These are phyloP conservation scores for Zaprionus camerounensis DNA, from an alignment of 1,140 invertebrate species.

Conservation along the genomic window DNA sequence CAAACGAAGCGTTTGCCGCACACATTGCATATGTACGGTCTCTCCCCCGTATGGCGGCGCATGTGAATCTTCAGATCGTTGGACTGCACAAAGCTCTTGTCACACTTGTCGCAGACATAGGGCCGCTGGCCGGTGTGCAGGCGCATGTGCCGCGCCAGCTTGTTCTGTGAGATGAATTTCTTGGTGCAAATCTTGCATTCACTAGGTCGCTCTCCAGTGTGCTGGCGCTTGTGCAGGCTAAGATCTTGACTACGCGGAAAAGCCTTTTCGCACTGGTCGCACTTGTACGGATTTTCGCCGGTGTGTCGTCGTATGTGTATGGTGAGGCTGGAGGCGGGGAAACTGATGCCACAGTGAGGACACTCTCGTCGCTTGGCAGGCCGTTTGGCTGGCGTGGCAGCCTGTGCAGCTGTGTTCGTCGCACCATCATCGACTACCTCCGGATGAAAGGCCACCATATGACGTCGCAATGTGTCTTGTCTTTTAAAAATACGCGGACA, in stretches of 20 bases:
- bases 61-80: constrained; percentile 86
- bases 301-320: constrained; percentile 87
- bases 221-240: constrained; percentile 85
- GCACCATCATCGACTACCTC: constrained; percentile 14
- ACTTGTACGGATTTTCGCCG: constrained; percentile 79
- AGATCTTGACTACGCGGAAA: constrained; percentile 75
- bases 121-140: constrained; percentile 86
- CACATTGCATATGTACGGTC: constrained; percentile 84
- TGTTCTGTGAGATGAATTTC: constrained; percentile 85
- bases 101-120: constrained; percentile 86
- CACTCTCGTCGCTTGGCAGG: constrained; percentile 79
- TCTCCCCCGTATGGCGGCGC: constrained; percentile 85
- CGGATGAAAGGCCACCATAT: constrained; percentile 66
- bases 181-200: constrained; percentile 85
- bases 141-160: constrained; percentile 87
- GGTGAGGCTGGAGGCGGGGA: constrained; percentile 85
- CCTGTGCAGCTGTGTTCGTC: background rate
- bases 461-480: constrained; percentile 82
- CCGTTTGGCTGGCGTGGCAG: constrained; percentile 40
- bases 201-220: constrained; percentile 86
- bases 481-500: constrained; percentile 85
- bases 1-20: constrained; percentile 70
- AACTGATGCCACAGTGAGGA: constrained; percentile 86
- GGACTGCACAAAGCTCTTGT: constrained; percentile 86
- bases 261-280: constrained; percentile 66